A percentile compares a stretch with the other conserved stretches of the same genome.
Evolutionary conservation across 2,888 invertebrate genomes (phyloP).

Genomic region (Epirrhoe tristata): DNA sequence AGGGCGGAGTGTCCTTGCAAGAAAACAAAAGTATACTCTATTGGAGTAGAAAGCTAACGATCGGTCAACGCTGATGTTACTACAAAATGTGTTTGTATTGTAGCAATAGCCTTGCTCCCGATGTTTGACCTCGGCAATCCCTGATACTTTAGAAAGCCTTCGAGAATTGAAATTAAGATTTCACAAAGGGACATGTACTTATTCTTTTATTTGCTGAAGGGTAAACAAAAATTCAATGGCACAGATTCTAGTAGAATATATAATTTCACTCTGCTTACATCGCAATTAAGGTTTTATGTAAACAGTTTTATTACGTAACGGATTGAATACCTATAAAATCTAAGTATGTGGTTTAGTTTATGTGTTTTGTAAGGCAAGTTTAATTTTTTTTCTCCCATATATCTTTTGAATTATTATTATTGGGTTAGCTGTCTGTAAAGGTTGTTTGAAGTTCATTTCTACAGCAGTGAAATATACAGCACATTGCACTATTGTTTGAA

Average conservation of each 20-base stretch:
- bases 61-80: slow-evolving; percentile 30
- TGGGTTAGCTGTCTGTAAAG: slow-evolving; percentile 4
- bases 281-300: slow-evolving; percentile 48
- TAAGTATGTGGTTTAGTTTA: slow-evolving; percentile 35
- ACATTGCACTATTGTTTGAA: background rate
- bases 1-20: slow-evolving; percentile 41
- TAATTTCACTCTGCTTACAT: slow-evolving; percentile 43
- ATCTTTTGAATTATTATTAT: slow-evolving; percentile 15
- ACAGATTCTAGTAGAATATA: slow-evolving; percentile 40
- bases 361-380: slow-evolving; percentile 33
- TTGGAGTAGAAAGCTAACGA: slow-evolving; percentile 39
- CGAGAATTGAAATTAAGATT: slow-evolving; percentile 32
- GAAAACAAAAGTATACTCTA: slow-evolving; percentile 36
- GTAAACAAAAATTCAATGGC: slow-evolving; percentile 51
- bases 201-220: slow-evolving; percentile 38
- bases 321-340: slow-evolving; percentile 41
- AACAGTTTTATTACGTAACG: slow-evolving; percentile 48
- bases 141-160: slow-evolving; percentile 44
- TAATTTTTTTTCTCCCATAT: slow-evolving; percentile 30
- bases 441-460: slow-evolving; percentile 24
- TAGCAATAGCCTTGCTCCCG: slow-evolving; percentile 56
- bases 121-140: slow-evolving; percentile 49
- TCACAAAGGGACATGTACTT: slow-evolving; percentile 36
- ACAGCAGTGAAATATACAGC: background rate
- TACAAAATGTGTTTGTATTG: slow-evolving; percentile 36